Base-by-base conservation (phyloP, 2,113 vertebrate species). In the Trogon surrucura region DNA sequence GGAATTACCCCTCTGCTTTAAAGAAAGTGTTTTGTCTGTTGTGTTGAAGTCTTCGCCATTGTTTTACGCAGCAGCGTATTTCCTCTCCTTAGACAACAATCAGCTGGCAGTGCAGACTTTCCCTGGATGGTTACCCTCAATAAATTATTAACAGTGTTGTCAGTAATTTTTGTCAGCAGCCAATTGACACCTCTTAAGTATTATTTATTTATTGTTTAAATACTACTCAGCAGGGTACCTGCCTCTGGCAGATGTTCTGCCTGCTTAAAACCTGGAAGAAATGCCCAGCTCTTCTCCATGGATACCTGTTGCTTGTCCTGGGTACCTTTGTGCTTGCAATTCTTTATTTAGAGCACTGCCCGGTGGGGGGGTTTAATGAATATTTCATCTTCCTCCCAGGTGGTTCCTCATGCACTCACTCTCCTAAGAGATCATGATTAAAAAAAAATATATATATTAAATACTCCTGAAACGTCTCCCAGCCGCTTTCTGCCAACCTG, bases 341-440 rank as follows among this genome's bases (percentile, higher is more conserved):
- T 27, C 50, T 20, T 61, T 48, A 16, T 47, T 56, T 19, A 6
- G 34, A 78, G 60, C 65, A 5, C 60, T 29, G 3, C 45, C 14
- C 60, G 8, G 7, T 0, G 27, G 3, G 9, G 17, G 11, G 2
- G 2, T 6, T 5, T 17, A 4, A 6, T 23, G 0, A 72, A 23
- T 16, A 21, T 23, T 25, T 8, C 36, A 27, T n/a, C 53, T 65
- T 53, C 26, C n/a, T 67, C 34, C 47, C 3, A 6, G 16, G 29
- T 45, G 44, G 5, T 11, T 61, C 45, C 64, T 69, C 64, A 1
- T 2, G 11, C 34, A 3, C 5, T 34, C 0, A 1, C 73, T 32
- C 53, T 34, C 73, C 54, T 30, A 4, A 45, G 74, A 21, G 38
- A 27, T 30, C 2, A 12, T 11, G 17, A 9, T 30, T 32, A 60